Conservation (phyloP, 2,888 invertebrate genomes). For the Meganola albula region DNA sequence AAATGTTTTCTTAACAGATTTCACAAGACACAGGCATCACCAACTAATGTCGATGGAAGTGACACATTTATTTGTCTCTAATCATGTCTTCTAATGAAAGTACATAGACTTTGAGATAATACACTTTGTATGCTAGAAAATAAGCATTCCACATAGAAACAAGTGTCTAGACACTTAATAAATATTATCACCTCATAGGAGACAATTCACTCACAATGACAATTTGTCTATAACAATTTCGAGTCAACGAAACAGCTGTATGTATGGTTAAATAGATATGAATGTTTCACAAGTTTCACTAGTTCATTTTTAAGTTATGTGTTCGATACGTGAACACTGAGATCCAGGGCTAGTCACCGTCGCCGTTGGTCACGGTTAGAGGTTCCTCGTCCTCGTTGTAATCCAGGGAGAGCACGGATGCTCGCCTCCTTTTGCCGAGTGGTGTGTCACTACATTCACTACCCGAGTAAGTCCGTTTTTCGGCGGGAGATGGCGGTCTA, state of each 20-base stretch:
- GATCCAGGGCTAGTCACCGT: conserved; percentile 70
- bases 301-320: conserved; percentile 45
- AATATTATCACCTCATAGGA: conserved; percentile 36
- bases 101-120: conserved; percentile 51
- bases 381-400: conserved; percentile 86
- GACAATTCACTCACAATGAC: conserved; percentile 52
- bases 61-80: conserved; percentile 50
- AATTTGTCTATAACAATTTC: conserved; percentile 39
- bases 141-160: conserved; percentile 46
- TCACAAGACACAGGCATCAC: conserved; percentile 69
- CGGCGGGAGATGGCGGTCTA: conserved; percentile 44
- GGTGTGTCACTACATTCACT: conserved; percentile 67
- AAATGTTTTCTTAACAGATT: conserved; percentile 53
- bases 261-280: conserved; percentile 37
- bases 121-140: conserved; percentile 60
- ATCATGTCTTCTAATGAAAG: conserved; percentile 66
- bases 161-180: conserved; percentile 46
- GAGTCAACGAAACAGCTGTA: conserved; percentile 40
- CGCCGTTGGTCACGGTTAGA: conserved; percentile 83
- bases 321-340: conserved; percentile 45
- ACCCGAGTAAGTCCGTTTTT: conserved; percentile 65
- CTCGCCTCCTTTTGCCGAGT: conserved; percentile 82
- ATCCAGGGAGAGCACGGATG: conserved; percentile 84
- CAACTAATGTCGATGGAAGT: conserved; percentile 61
- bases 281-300: conserved; percentile 51